Percentiles rank a stretch among this genome's conserved stretches.
Evolutionary conservation across 2,113 vertebrate genomes (phyloP).

Genomic region (Nothocercus nigrocapillus): DNA sequence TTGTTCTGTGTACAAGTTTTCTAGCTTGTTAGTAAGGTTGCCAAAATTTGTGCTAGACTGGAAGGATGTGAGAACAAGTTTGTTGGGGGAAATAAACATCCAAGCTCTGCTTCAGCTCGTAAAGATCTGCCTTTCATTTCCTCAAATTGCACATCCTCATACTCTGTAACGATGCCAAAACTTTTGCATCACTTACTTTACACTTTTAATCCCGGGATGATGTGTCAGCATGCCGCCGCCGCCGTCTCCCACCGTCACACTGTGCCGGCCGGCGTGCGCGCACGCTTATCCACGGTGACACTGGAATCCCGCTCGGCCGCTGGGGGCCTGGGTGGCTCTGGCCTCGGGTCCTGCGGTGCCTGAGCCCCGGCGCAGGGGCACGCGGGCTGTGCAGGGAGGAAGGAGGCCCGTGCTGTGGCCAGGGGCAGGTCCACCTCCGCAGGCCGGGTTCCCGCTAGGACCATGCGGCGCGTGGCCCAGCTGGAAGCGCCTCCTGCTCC

Average conservation of each 20-base stretch:
- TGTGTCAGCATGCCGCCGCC: background rate
- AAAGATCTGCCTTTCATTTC: background rate
- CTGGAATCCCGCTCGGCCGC: fast-evolving
- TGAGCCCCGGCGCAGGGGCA: background rate
- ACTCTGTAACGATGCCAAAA: background rate
- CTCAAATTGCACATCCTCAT: background rate
- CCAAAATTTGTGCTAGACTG: background rate
- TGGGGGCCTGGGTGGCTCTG: background rate
- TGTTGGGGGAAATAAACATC: background rate
- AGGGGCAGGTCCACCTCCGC: too few relatives aligned
- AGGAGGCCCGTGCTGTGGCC: too few relatives aligned
- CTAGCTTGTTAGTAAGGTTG: background rate
- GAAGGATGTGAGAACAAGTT: background rate
- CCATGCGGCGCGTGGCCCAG: background rate
- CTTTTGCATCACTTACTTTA: background rate
- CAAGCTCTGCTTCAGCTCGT: background rate
- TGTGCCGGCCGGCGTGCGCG: background rate
- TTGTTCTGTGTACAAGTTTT: too few relatives aligned
- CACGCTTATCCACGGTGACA: background rate
- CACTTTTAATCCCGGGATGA: background rate
- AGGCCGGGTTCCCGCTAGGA: background rate
- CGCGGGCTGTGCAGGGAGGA: too few relatives aligned
- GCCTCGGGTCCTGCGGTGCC: too few relatives aligned
- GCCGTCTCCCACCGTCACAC: background rate
- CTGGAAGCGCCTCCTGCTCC: too few relatives aligned